phyloP scores from a whole-genome alignment of 2,113 vertebrate species.

The Antechinus stuartii region DNA sequence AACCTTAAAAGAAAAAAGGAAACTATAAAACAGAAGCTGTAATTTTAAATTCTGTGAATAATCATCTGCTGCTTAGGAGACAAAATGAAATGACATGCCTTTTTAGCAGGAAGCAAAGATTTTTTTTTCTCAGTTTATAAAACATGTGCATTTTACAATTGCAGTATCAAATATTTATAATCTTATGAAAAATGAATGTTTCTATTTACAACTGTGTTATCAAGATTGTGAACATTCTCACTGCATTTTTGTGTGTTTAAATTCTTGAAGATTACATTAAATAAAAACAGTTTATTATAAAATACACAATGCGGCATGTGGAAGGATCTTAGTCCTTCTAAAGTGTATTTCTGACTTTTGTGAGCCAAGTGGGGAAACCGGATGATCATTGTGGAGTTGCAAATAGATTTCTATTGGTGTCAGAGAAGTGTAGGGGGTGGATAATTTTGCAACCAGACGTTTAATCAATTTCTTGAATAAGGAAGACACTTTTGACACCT shows the following conservation, averaged over 20 bases:
- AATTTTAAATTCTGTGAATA: conserved; percentile 83
- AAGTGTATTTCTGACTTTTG: conserved; percentile 1
- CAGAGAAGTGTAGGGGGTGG: neutral
- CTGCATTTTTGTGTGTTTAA: conserved; percentile 85
- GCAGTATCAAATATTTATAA: conserved; percentile 87
- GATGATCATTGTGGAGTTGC: neutral
- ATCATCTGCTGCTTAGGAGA: conserved; percentile 81
- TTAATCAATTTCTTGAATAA: conserved; percentile 45
- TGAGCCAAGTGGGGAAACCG: rapidly evolving
- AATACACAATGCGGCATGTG: conserved; percentile 38
- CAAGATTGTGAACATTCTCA: conserved; percentile 84
- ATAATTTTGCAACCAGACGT: conserved; percentile 36
- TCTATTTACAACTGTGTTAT: conserved; percentile 84
- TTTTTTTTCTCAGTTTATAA: conserved; percentile 78
- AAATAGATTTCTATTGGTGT: rapidly evolving
- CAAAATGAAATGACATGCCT: conserved; percentile 75
- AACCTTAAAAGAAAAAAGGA: conserved; percentile 63
- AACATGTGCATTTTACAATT: conserved; percentile 82
- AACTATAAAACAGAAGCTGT: conserved; percentile 77
- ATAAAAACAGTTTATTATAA: conserved; percentile 83
- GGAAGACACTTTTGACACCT: conserved; percentile 68
- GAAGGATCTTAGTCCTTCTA: neutral
- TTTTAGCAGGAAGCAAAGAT: conserved; percentile 81
- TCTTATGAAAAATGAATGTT: conserved; percentile 86
- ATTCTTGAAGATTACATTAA: conserved; percentile 83